These are phyloP conservation scores for Bombus huntii DNA, from an alignment of 1,140 invertebrate species.

Conservation along the genomic window DNA sequence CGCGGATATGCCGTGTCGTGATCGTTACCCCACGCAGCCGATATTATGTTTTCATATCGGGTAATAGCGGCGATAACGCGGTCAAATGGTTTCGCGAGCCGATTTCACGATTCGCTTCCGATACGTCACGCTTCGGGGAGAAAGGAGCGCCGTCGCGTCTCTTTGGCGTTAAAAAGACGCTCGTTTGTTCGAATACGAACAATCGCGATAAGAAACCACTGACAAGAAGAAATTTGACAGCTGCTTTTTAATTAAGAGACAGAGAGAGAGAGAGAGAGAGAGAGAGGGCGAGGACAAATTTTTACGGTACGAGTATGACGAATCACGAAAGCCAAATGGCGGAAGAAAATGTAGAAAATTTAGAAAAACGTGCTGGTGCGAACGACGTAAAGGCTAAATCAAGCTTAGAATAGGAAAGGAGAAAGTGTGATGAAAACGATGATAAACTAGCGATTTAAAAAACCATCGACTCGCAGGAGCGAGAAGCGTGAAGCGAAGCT, in stretches of 20 bases:
- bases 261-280: no score
- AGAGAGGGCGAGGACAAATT: no score
- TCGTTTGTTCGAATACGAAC: background rate
- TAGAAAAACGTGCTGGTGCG: no score
- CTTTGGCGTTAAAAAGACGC: background rate
- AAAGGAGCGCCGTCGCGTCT: background rate
- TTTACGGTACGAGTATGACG: no score
- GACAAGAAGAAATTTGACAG: no score
- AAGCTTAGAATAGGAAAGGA: no score
- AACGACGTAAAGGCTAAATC: no score
- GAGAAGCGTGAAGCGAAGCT: background rate
- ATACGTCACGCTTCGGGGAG: conserved; percentile 1
- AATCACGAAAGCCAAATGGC: no score
- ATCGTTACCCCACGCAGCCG: conserved; percentile 56
- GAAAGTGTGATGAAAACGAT: background rate
- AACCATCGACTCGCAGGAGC: background rate
- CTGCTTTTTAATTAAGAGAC: background rate
- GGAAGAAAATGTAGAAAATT: no score
- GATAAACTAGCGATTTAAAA: background rate
- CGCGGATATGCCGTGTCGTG: conserved; percentile 56
- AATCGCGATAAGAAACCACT: background rate
- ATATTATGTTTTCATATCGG: conserved; percentile 65
- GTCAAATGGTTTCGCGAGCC: conserved; percentile 15
- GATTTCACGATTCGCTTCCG: conserved; percentile 17
- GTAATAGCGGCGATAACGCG: conserved; percentile 52